These are phyloP conservation scores for Carassius auratus DNA, from an alignment of 2,113 vertebrate species.

Conservation along the genomic window DNA sequence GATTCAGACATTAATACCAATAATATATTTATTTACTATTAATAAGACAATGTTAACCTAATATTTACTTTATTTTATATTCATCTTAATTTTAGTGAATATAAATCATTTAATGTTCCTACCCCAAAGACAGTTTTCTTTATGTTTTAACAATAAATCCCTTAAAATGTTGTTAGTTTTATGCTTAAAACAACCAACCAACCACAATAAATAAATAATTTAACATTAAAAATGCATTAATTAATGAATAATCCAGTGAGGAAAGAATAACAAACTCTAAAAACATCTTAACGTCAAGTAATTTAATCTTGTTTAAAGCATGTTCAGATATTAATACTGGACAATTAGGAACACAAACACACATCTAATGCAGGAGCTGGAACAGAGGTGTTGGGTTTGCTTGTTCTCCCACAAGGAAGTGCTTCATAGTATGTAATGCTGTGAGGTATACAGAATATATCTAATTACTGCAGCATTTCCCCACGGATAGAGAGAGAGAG, in stretches of 20 bases:
- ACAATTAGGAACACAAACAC: conserved; percentile 2
- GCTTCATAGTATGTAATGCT: conserved; percentile 6
- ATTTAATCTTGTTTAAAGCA: background rate
- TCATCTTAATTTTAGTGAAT: too few species aligned
- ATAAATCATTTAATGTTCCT: too few species aligned
- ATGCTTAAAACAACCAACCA: background rate
- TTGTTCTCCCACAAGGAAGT: conserved; percentile 9
- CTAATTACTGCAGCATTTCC: conserved; percentile 17
- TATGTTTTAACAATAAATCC: background rate
- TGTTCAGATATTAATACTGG: background rate
- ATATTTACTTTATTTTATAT: background rate
- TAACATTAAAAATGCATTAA: too few species aligned
- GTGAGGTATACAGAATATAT: conserved; percentile 21
- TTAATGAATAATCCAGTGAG: too few species aligned
- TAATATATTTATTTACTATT: background rate
- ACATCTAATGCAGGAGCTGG: background rate
- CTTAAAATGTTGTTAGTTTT: background rate
- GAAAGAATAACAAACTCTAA: too few species aligned
- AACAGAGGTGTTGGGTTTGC: background rate
- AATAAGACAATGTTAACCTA: background rate
- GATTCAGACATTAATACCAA: background rate
- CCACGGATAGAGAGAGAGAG: background rate
- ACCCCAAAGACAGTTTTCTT: background rate
- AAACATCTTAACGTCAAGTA: background rate
- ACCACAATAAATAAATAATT: too few species aligned